Evolutionary conservation across 2,113 vertebrate species (phyloP).

Genomic region (Melanotaenia duboulayi): DNA sequence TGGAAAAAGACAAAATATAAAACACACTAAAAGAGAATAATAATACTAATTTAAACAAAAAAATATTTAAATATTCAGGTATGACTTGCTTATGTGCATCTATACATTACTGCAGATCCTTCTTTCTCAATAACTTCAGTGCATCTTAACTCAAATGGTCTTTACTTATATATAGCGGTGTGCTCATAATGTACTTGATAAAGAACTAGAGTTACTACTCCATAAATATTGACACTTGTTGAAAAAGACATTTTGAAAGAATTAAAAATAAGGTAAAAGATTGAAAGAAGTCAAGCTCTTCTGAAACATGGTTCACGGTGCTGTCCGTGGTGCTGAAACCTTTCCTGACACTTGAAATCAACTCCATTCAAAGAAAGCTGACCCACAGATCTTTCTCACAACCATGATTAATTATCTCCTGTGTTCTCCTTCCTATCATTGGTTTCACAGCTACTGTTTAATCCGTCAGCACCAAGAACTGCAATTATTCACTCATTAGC

Average conservation of each 20-base stretch:
- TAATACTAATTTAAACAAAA: too few species aligned
- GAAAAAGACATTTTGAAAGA: neutral
- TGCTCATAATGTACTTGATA: too few species aligned
- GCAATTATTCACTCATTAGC: conserved; percentile 45
- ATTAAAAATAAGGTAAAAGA: conserved; percentile 1
- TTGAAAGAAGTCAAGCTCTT: neutral
- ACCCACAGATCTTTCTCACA: conserved; percentile 22
- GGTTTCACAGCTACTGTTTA: conserved; percentile 47
- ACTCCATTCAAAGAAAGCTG: conserved; percentile 15
- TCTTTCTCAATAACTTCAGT: too few species aligned
- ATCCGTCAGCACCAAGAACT: conserved; percentile 39
- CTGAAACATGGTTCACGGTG: neutral
- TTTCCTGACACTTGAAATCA: neutral
- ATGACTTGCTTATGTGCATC: too few species aligned
- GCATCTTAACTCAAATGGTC: too few species aligned
- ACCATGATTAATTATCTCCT: conserved; percentile 39
- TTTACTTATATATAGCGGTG: too few species aligned
- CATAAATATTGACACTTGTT: neutral
- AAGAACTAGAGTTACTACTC: too few species aligned
- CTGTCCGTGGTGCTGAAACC: conserved; percentile 72
- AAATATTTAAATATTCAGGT: too few species aligned
- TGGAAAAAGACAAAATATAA: too few species aligned
- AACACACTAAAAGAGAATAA: too few species aligned
- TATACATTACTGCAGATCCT: too few species aligned
- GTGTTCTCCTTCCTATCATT: conserved; percentile 45